A percentile compares a stretch with the other conserved stretches of the same genome.
phyloP scores from a whole-genome alignment of 2,797 vertebrate genomes.

The Platalea minor region DNA sequence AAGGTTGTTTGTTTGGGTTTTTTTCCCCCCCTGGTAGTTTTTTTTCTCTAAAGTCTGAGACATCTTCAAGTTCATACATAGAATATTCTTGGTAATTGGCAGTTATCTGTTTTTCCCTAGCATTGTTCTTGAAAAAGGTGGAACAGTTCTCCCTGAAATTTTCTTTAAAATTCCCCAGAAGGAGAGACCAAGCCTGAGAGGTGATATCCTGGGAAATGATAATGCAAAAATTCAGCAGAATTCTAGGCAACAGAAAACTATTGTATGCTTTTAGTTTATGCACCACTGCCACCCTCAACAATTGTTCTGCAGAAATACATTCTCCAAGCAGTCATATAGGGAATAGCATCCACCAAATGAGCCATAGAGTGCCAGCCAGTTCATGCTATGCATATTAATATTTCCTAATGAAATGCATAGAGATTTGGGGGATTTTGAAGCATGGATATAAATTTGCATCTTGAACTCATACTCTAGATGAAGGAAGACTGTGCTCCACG shows the following conservation, averaged over 20 bases:
- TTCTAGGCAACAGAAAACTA: neutral
- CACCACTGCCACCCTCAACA: neutral
- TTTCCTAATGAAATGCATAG: neutral
- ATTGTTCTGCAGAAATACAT: neutral
- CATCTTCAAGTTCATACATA: neutral
- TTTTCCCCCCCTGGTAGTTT: fast-evolving
- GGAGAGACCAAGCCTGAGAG: neutral
- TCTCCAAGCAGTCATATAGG: neutral
- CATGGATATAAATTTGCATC: neutral
- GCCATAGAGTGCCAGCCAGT: neutral
- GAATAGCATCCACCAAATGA: neutral
- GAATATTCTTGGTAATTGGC: neutral
- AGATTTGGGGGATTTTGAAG: neutral
- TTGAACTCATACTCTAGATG: neutral
- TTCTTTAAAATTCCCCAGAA: neutral
- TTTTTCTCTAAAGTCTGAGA: neutral
- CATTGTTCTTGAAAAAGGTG: neutral
- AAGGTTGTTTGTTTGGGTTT: neutral
- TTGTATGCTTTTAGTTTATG: neutral
- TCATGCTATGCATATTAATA: neutral
- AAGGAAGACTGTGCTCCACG: neutral
- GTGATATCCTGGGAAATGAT: neutral
- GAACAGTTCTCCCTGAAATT: neutral
- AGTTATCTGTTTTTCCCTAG: neutral
- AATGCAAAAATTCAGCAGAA: neutral